Conservation (phyloP, 2,797 vertebrate species). For the Iguana delicatissima region DNA sequence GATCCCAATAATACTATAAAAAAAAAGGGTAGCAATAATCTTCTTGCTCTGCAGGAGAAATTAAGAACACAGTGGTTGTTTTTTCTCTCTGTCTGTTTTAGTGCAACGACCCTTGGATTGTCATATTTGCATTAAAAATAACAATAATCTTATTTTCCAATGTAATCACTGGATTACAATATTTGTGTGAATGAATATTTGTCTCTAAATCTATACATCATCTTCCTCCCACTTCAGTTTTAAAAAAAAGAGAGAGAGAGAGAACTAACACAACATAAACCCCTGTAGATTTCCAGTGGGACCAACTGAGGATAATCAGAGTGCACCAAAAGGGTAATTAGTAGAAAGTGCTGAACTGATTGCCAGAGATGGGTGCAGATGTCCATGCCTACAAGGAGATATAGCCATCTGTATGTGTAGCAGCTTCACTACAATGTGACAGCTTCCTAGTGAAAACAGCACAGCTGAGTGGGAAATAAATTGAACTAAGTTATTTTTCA, state of each 20-base stretch:
- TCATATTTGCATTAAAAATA: neutral
- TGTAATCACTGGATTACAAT: neutral
- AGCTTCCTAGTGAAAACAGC: conserved; percentile 56
- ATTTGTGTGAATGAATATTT: neutral
- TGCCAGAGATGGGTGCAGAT: conserved; percentile 50
- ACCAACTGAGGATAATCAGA: conserved; percentile 56
- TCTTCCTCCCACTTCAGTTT: neutral
- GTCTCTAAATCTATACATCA: neutral
- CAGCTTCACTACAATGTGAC: conserved; percentile 42
- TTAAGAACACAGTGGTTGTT: neutral
- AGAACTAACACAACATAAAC: conserved; percentile 35
- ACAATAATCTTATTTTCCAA: neutral
- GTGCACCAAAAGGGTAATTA: conserved; percentile 59
- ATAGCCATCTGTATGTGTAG: conserved; percentile 55
- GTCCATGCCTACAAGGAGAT: conserved; percentile 46
- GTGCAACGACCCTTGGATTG: accelerated
- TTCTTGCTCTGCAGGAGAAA: neutral
- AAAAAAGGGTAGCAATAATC: neutral
- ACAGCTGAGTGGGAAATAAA: conserved; percentile 56
- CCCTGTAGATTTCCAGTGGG: conserved; percentile 21
- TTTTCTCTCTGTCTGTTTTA: neutral
- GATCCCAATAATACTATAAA: no score
- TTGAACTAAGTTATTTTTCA: conserved; percentile 46
- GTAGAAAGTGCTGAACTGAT: conserved; percentile 56
- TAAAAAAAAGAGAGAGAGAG: no score